phyloP scores from a whole-genome alignment of 2,888 invertebrate species.

The Pseudococcus viburni region DNA sequence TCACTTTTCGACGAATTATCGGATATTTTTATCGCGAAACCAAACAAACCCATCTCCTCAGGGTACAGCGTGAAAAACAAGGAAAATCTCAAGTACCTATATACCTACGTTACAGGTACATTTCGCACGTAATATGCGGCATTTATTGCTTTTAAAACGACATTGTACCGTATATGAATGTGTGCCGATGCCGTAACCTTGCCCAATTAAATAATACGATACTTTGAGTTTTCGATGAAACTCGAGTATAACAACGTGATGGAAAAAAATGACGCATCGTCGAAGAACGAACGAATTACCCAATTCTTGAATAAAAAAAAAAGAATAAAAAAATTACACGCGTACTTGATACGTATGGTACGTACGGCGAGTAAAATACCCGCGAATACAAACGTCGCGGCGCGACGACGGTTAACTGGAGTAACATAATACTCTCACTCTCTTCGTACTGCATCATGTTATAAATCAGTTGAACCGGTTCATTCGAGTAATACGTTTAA shows the following conservation, averaged over 20 bases:
- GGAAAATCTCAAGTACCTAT: too few relatives aligned
- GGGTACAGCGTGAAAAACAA: too few relatives aligned
- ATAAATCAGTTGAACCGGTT: conserved; percentile 66
- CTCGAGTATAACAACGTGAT: not conserved
- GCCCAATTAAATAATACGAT: conserved; percentile 49
- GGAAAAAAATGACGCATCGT: conserved; percentile 21
- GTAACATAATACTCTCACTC: conserved; percentile 66
- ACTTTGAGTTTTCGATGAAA: not conserved
- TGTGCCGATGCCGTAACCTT: conserved; percentile 47
- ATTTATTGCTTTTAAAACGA: not conserved
- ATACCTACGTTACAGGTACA: not conserved
- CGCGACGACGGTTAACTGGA: conserved; percentile 39
- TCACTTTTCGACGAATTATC: too few relatives aligned
- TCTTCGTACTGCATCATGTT: conserved; percentile 52
- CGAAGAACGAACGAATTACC: conserved; percentile 46
- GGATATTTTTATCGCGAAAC: too few relatives aligned
- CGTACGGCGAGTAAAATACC: too few relatives aligned
- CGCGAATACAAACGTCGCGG: not conserved
- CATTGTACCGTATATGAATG: not conserved
- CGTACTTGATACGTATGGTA: not conserved
- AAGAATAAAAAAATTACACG: not conserved
- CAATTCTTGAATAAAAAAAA: conserved; percentile 39
- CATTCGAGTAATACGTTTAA: conserved; percentile 65
- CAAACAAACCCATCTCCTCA: too few relatives aligned
- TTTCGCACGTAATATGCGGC: too few relatives aligned